A percentile compares a stretch with the other conserved stretches of the same genome.
Conservation (phyloP, 2,113 vertebrate genomes). For the Myocastor coypus region DNA sequence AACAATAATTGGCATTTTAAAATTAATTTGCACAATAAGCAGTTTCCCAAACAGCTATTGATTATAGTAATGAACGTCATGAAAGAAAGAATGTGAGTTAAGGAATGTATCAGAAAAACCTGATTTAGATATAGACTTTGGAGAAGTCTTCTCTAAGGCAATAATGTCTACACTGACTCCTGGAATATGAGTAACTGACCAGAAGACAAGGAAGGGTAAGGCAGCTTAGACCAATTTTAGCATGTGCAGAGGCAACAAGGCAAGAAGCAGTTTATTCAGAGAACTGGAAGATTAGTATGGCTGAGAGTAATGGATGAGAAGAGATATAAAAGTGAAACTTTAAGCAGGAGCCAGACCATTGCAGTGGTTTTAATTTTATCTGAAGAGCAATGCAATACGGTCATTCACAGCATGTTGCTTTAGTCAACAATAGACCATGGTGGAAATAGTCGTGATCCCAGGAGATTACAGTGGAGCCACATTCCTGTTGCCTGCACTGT, state of each 20-base stretch:
- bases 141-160: background rate
- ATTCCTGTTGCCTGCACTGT: background rate
- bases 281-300: background rate
- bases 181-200: background rate
- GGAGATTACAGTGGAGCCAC: background rate
- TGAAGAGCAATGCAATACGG: background rate
- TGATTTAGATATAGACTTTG: background rate
- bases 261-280: background rate
- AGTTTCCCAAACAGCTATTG: background rate
- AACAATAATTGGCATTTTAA: background rate
- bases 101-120: background rate
- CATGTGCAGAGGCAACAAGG: background rate
- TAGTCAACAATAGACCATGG: background rate
- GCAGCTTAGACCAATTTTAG: background rate
- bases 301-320: background rate
- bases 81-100: background rate
- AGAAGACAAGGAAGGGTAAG: background rate
- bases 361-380: background rate
- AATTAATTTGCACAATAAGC: conserved; percentile 33
- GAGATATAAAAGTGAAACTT: background rate
- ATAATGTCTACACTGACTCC: background rate
- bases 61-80: background rate
- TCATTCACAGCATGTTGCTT: background rate
- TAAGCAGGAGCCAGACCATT: background rate
- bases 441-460: background rate